These are phyloP conservation scores for Coelogynopora nodosa DNA, from an alignment of 2,888 invertebrate species.

Conservation along the genomic window DNA sequence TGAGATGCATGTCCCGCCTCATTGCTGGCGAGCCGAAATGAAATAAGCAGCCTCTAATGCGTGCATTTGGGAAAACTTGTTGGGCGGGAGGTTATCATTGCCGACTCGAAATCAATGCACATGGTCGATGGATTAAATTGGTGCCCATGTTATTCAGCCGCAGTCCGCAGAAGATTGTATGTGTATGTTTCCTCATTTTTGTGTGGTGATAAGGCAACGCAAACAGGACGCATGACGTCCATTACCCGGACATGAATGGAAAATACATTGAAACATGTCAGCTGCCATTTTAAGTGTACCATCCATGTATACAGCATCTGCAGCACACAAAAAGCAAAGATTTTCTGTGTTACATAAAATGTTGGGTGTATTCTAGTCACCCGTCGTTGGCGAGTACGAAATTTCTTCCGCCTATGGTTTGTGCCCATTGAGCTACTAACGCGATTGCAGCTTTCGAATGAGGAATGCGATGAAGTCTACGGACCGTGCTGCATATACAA, in stretches of 20 bases:
- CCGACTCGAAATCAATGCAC: neutral
- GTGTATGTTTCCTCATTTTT: constrained; percentile 27
- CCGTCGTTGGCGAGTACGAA: constrained; percentile 12
- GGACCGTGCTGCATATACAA: neutral
- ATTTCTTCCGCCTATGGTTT: constrained; percentile 7
- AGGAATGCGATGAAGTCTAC: constrained; percentile 16
- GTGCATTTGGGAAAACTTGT: neutral
- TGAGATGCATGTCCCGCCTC: neutral
- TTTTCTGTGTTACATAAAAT: neutral
- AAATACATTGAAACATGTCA: neutral
- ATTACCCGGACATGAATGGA: constrained; percentile 6
- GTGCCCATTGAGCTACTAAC: neutral
- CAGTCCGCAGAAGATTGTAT: constrained; percentile 24
- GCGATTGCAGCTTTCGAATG: constrained; percentile 7
- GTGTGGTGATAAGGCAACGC: constrained; percentile 28
- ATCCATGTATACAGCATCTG: constrained; percentile 19
- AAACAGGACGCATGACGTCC: constrained; percentile 19
- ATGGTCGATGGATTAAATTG: neutral
- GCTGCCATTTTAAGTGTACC: constrained; percentile 13
- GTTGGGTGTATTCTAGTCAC: neutral
- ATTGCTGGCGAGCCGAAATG: constrained; percentile 10
- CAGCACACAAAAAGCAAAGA: constrained; percentile 18
- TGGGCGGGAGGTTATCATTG: neutral
- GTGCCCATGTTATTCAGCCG: constrained; percentile 28
- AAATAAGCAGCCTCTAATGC: constrained; percentile 27